Evolutionary conservation across 2,797 vertebrate genomes (phyloP).

Genomic region (Spheniscus humboldti): DNA sequence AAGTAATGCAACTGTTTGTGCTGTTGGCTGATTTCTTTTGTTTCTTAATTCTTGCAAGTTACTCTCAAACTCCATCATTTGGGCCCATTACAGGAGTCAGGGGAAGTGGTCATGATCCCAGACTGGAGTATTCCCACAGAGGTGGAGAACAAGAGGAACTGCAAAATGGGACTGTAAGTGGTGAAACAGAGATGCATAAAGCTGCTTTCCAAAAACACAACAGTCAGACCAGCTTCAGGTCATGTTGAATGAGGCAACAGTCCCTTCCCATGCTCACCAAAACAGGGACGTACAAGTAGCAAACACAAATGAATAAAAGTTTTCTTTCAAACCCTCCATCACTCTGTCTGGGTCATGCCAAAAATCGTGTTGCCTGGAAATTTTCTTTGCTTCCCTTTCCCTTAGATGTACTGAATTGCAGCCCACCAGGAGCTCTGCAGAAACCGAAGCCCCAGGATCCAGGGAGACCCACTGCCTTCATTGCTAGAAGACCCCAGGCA

Average conservation of each 20-base stretch:
- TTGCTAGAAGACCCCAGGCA: not conserved
- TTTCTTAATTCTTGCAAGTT: not conserved
- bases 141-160: not conserved
- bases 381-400: not conserved
- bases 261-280: not conserved
- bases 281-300: not conserved
- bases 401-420: not conserved
- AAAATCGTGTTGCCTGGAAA: not conserved
- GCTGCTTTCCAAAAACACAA: not conserved
- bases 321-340: not conserved
- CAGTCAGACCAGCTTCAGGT: not conserved
- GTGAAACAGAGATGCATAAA: not conserved
- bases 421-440: not conserved
- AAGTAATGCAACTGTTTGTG: not conserved
- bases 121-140: not conserved
- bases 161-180: not conserved
- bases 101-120: not conserved
- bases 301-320: not conserved
- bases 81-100: not conserved
- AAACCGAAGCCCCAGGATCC: not conserved
- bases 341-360: not conserved
- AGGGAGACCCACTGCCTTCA: not conserved
- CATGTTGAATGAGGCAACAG: not conserved
- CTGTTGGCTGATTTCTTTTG: not conserved
- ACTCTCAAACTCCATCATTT: not conserved